A percentile compares a stretch with the other conserved stretches of the same genome.
These are phyloP conservation scores for Manis javanica DNA, from an alignment of 2,797 vertebrate genomes.

Conservation along the genomic window DNA sequence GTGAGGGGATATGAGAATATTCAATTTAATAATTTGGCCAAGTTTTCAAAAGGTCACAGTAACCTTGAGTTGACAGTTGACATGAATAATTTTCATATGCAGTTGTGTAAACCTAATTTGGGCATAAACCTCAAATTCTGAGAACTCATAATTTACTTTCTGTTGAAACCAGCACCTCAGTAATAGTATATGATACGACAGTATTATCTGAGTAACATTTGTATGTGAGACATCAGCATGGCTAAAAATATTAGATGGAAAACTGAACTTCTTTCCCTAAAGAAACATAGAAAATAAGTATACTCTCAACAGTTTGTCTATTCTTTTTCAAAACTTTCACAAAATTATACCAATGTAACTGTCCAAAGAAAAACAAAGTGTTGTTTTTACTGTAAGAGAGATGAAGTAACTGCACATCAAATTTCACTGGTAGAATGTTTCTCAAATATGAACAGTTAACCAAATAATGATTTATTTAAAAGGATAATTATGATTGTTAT, in stretches of 20 bases:
- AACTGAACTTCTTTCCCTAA: background rate
- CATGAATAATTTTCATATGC: slow-evolving; percentile 62
- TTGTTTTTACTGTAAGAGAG: background rate
- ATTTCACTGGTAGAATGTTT: background rate
- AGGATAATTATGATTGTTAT: background rate
- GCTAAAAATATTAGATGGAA: background rate
- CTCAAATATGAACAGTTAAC: background rate
- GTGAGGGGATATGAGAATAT: background rate
- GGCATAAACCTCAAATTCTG: slow-evolving; percentile 62
- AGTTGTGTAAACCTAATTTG: slow-evolving; percentile 70
- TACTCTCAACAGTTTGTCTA: background rate
- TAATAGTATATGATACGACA: slow-evolving; percentile 63
- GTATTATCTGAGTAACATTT: slow-evolving; percentile 67
- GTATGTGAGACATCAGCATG: slow-evolving; percentile 40
- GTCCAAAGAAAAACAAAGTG: background rate
- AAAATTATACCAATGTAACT: background rate
- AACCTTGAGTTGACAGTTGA: slow-evolving; percentile 44
- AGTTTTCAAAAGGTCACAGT: slow-evolving; percentile 63
- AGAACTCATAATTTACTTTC: slow-evolving; percentile 48
- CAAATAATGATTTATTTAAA: background rate
- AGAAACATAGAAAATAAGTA: background rate
- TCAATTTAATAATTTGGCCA: slow-evolving; percentile 21
- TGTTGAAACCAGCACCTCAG: background rate
- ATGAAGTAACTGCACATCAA: background rate
- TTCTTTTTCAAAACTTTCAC: background rate